Evolutionary conservation across 1,140 invertebrate genomes (phyloP).

Genomic region (Cydia strobilella): DNA sequence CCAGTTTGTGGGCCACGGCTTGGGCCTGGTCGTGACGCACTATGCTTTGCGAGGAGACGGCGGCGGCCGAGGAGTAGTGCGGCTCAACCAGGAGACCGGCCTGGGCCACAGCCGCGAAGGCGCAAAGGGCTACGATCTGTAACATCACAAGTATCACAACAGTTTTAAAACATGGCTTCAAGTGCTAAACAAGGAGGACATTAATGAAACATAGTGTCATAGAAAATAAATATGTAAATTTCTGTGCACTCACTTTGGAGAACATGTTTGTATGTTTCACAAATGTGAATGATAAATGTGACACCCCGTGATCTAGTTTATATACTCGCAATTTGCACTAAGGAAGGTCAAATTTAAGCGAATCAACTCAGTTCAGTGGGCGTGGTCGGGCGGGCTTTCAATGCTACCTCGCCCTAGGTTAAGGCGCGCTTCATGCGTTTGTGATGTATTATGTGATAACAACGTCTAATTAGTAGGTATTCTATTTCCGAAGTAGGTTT

Average conservation of each 20-base stretch:
- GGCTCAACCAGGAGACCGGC: slow-evolving; percentile 59
- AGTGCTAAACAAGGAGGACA: slow-evolving; percentile 1
- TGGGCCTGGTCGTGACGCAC: slow-evolving; percentile 59
- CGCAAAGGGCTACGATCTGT: slow-evolving; percentile 59
- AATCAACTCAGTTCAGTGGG: background rate
- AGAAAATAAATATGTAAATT: background rate
- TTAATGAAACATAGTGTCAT: background rate
- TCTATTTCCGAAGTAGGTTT: background rate
- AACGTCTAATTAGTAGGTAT: background rate
- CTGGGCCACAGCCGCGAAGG: slow-evolving; percentile 55
- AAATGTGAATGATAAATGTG: slow-evolving; percentile 35
- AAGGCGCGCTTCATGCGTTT: background rate
- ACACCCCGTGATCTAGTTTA: slow-evolving; percentile 27
- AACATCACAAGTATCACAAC: slow-evolving; percentile 36
- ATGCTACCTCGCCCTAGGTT: background rate
- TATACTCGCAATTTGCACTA: slow-evolving; percentile 17
- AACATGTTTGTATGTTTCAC: slow-evolving; percentile 37
- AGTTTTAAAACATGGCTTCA: background rate
- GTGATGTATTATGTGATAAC: background rate
- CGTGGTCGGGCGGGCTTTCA: slow-evolving; percentile 6
- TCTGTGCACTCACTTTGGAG: slow-evolving; percentile 34
- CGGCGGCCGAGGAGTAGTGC: slow-evolving; percentile 52
- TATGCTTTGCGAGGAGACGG: slow-evolving; percentile 68
- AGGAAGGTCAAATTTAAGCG: slow-evolving; percentile 25
- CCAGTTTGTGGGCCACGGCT: slow-evolving; percentile 23